Conservation (phyloP, 2,797 vertebrate species). For the Sebastolobus alascanus region DNA sequence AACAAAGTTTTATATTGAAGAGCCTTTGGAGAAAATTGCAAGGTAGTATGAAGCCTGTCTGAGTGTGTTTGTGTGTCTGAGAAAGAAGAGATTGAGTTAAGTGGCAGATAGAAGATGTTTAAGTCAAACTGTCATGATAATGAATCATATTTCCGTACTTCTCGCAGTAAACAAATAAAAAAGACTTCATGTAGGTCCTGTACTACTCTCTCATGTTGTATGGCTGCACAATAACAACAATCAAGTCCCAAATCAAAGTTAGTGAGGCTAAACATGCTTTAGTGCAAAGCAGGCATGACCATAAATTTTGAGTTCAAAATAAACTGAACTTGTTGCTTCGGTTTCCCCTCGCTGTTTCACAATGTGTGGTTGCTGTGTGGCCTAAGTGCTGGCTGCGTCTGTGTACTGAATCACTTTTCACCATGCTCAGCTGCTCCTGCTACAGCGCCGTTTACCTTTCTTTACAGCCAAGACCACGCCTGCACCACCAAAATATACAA, state of each 20-base stretch:
- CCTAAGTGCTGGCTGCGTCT: slow-evolving; percentile 52
- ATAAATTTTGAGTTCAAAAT: slow-evolving; percentile 67
- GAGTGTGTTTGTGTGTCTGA: slow-evolving; percentile 22
- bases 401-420: slow-evolving; percentile 74
- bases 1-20: slow-evolving; percentile 54
- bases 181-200: not conserved
- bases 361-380: slow-evolving; percentile 69
- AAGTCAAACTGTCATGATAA: not conserved
- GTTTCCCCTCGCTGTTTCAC: slow-evolving; percentile 68
- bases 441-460: slow-evolving; percentile 72
- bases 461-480: slow-evolving; percentile 72
- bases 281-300: slow-evolving; percentile 43
- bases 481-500: slow-evolving; percentile 83
- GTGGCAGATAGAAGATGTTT: not conserved
- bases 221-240: slow-evolving; percentile 43
- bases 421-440: slow-evolving; percentile 59
- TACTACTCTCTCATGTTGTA: slow-evolving; percentile 1
- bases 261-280: slow-evolving; percentile 45
- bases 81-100: slow-evolving; percentile 9
- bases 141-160: not conserved
- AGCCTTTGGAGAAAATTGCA: slow-evolving; percentile 51
- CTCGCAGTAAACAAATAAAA: not conserved
- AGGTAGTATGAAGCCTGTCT: slow-evolving; percentile 2
- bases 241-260: slow-evolving; percentile 52
- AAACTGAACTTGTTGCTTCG: slow-evolving; percentile 68